Percentiles rank a stretch among this genome's conserved stretches.
phyloP scores from a whole-genome alignment of 2,888 invertebrate genomes.

The Litoditis marina region DNA sequence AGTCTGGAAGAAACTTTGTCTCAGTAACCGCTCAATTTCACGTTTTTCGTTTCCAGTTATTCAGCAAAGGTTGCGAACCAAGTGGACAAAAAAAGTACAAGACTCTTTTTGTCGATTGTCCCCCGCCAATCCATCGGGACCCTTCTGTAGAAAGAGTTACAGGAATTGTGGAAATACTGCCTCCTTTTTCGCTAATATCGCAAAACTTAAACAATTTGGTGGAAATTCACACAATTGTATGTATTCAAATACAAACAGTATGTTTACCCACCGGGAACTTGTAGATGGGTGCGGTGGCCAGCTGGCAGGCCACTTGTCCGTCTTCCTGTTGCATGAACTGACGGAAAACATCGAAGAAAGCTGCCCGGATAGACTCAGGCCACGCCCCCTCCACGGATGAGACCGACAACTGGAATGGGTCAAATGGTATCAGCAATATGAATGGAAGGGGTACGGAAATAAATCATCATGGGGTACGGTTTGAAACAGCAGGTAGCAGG shows the following conservation, averaged over 20 bases:
- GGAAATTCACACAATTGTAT: too few relatives aligned
- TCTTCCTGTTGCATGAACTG: slow-evolving; percentile 18
- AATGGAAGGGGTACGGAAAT: not conserved
- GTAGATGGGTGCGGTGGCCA: slow-evolving; percentile 16
- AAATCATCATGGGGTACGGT: not conserved
- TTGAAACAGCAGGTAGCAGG: too few relatives aligned
- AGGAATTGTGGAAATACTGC: not conserved
- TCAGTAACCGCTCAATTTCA: too few relatives aligned
- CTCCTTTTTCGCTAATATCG: too few relatives aligned
- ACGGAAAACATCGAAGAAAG: slow-evolving; percentile 15
- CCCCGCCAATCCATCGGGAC: too few relatives aligned
- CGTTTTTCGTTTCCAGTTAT: too few relatives aligned
- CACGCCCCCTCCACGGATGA: not conserved
- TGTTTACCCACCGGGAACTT: slow-evolving; percentile 13
- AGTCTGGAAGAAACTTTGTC: slow-evolving; percentile 9
- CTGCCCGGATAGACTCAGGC: slow-evolving; percentile 5
- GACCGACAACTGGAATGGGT: slow-evolving; percentile 13
- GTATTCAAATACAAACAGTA: too few relatives aligned
- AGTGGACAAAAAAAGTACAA: too few relatives aligned
- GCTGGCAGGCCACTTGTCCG: slow-evolving; percentile 7
- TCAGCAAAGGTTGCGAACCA: too few relatives aligned
- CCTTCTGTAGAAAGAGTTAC: not conserved
- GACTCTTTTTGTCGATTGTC: too few relatives aligned
- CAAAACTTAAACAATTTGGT: too few relatives aligned
- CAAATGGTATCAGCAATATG: too few relatives aligned